phyloP scores from a whole-genome alignment of 1,140 invertebrate species.

The Reticulitermes speratus region DNA sequence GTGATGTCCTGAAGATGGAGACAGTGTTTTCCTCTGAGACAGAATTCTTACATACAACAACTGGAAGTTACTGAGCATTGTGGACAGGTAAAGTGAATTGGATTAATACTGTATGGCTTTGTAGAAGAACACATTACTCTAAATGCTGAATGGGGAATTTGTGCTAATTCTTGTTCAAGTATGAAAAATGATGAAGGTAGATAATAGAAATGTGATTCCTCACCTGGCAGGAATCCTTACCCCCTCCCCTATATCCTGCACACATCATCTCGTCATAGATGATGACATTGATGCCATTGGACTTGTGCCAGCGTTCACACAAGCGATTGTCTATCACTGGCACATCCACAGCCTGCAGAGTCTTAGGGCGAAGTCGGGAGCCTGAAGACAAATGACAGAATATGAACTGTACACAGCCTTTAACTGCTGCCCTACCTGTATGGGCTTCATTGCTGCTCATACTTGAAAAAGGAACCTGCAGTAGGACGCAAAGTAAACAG shows the following conservation, averaged over 20 bases:
- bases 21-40: too few relatives aligned
- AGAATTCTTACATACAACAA: too few relatives aligned
- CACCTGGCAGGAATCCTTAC: constrained; percentile 79
- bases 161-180: not conserved
- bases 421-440: not conserved
- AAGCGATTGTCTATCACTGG: constrained; percentile 86
- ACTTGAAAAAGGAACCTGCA: too few relatives aligned
- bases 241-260: constrained; percentile 88
- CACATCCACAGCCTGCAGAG: constrained; percentile 88
- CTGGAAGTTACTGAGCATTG: too few relatives aligned
- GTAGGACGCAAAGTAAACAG: too few relatives aligned
- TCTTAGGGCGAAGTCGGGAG: constrained; percentile 83
- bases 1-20: too few relatives aligned
- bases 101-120: too few relatives aligned
- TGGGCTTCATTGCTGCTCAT: not conserved
- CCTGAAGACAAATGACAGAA: constrained; percentile 52
- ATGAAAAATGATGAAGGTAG: not conserved
- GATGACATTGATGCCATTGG: constrained; percentile 79
- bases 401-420: too few relatives aligned
- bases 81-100: too few relatives aligned
- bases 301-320: constrained; percentile 70
- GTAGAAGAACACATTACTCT: too few relatives aligned
- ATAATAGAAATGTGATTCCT: not conserved
- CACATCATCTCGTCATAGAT: constrained; percentile 98
- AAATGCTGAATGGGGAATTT: not conserved